Evolutionary conservation across 2,113 vertebrate genomes (phyloP), one percentile per base, ranked within the genome.

Genomic region (Clarias magur): DNA sequence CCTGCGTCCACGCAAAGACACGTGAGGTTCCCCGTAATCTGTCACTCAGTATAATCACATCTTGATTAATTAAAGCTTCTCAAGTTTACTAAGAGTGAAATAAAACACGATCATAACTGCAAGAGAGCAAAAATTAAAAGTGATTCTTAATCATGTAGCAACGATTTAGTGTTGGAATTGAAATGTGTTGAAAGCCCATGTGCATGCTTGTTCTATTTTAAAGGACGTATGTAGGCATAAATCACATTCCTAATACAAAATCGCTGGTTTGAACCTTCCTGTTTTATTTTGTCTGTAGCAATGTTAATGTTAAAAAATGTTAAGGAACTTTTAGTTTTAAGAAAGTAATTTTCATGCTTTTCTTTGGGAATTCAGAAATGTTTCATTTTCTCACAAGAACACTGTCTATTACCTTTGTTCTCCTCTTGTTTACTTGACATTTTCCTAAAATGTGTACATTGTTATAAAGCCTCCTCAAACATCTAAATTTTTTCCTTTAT

Each of bases 1-100:
- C 82, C 95, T 97, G 88, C 94, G 96, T 85, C 94, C 93, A 56
- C 96, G 96, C 92, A 96, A 96, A 95, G 96, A 97, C 96, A 97
- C 97, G 97, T 98, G 95, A 96, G 96, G 95, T 83, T 80, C 16
- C 21, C 79, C 3, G 21, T 60, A 60, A 38, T 34, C 48, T 8
- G 48, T 48, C 27, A 21, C 56, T 19, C 27, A 11, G 15, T 21
- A 59, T 59, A 11, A 21, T 30, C 9, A 30, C 82, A 25, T 1
- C 62, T 82, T 4, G 17, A 11, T 72, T 72, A 38, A 72, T 19
- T 3, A 0, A 21, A 38, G 34, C 30, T 38, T n/a, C 34, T 72
- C 17, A 2, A 0, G 6, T 48, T 38, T 1, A 75, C 10, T 10
- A 19, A 38, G 38, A 72, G 65, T 25, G 30, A 34, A 27, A 70